Base-by-base conservation (phyloP, 1,140 invertebrate genomes). In the Neuroterus valhalla region DNA sequence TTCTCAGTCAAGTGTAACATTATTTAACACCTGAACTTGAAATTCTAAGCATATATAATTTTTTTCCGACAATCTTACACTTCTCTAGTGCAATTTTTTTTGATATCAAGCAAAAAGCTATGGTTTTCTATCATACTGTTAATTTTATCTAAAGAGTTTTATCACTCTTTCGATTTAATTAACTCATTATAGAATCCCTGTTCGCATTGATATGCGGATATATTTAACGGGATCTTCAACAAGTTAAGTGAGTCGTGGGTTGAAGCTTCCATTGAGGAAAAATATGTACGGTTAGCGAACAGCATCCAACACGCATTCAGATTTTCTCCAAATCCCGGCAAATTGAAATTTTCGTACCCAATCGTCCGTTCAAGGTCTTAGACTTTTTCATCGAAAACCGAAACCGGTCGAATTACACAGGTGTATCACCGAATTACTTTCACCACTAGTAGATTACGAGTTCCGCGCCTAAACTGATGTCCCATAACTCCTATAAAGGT, bases 381-480 rank as follows among this genome's bases (percentile, higher is more conserved):
- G 14, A 62, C 15, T 26, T 15, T 38, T 62, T 62, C 31, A 62
- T 23, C 12, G 26, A 15, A 31, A 62, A 62, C n/a, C 4, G 55
- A 62, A 14, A 62, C 55, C 55, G 23, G 55, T 62, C 31, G n/a
- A 62, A 38, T 62, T 62, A 14, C 55, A 15, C 26, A 62, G 55
- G 55, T 62, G 5, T 50, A 19, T 50, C 21, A 23, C 55, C 26
- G 55, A 48, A 72, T 75, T 78, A 79, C 73, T 79, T 82, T 80
- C 73, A 75, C 75, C 81, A 17, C 62, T 72, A 67, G 44, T 68
- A 17, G 46, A 50, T 78, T 80, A 50, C 38, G 45, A 46, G 1
- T 19, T 38, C 55, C 17, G 50, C 12, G 26, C 55, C 14, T 62
- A 5, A 62, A 52, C n/a, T 19, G 19, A 50, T 21, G 12, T 50